phyloP scores from a whole-genome alignment of 2,113 vertebrate genomes.

The Saguinus midas region DNA sequence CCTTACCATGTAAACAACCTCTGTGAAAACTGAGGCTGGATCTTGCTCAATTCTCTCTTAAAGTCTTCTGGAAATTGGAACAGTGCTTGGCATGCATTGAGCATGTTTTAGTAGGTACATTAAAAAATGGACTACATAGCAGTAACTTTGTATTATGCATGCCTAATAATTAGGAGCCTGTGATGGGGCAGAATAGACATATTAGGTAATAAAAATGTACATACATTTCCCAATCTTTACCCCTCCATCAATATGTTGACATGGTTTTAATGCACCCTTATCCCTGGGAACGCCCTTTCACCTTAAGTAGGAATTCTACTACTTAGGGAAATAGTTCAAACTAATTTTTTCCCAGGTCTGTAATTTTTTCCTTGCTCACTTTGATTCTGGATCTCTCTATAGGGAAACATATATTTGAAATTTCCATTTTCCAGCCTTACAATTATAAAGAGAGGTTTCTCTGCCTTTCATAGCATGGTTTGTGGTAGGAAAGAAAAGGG shows the following conservation, averaged over 20 bases:
- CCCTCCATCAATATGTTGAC: too few species aligned
- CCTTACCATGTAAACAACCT: not conserved
- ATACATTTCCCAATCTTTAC: not conserved
- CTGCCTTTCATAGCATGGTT: not conserved
- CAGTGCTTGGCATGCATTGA: not conserved
- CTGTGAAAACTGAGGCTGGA: not conserved
- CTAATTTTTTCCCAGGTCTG: not conserved
- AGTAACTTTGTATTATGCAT: not conserved
- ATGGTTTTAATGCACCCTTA: not conserved
- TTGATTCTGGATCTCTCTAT: not conserved
- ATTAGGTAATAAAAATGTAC: not conserved
- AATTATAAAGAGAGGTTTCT: not conserved
- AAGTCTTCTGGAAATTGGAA: not conserved
- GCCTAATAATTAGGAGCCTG: not conserved
- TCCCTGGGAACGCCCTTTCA: not conserved
- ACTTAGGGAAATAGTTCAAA: not conserved
- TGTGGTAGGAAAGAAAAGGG: not conserved
- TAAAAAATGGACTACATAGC: not conserved
- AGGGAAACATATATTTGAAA: not conserved
- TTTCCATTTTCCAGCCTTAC: not conserved
- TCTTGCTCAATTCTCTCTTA: not conserved
- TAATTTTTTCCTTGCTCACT: not conserved
- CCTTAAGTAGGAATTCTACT: not conserved
- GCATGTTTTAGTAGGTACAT: not conserved
- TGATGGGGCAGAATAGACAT: not conserved